Conservation (phyloP, 2,113 vertebrate species). For the Caloenas nicobarica region DNA sequence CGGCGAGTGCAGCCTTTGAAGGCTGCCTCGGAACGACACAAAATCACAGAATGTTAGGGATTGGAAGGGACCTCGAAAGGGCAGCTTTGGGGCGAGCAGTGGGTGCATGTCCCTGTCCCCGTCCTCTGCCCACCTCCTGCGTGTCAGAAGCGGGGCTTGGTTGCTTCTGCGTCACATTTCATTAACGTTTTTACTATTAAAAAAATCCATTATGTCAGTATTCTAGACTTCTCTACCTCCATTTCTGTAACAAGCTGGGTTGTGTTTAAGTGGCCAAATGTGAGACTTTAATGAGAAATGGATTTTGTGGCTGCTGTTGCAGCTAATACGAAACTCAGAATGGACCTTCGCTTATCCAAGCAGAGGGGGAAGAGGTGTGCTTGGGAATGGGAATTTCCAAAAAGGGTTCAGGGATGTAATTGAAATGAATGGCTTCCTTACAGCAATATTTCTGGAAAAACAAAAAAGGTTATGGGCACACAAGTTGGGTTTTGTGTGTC, state of each 20-base stretch:
- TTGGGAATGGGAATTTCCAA: not conserved
- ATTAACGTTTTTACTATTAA: not conserved
- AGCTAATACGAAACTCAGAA: not conserved
- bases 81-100: fast-evolving
- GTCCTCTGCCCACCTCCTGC: not conserved
- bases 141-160: not conserved
- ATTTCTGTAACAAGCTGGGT: not conserved
- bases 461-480: not conserved
- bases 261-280: not conserved
- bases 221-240: not conserved
- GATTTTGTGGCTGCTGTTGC: not conserved
- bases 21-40: not conserved
- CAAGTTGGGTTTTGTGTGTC: not conserved
- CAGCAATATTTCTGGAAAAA: not conserved
- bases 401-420: not conserved
- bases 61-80: too few species aligned
- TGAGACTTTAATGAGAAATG: not conserved
- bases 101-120: not conserved
- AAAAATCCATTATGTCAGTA: not conserved
- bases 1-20: not conserved
- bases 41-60: too few species aligned
- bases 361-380: not conserved
- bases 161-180: not conserved
- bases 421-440: not conserved
- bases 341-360: not conserved